Base-by-base conservation (phyloP, 2,113 vertebrate species). In the Centropristis striata region DNA sequence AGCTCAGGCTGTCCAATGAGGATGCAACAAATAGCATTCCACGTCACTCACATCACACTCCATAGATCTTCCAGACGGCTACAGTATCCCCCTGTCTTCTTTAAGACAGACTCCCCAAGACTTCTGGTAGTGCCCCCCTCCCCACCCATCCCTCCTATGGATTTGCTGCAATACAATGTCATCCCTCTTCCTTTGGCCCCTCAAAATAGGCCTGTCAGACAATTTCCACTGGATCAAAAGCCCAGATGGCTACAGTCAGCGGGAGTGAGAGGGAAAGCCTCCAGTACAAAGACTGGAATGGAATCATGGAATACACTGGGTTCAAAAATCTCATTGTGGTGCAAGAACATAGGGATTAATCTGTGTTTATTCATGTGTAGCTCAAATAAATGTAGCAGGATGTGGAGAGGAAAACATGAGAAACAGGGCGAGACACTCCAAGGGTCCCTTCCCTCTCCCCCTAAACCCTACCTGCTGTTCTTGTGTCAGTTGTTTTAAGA, bases 211-310 rank as follows among this genome's bases (percentile, higher is more conserved):
- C 75, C 85, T 75, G 68, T 89, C 90, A 80, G 69, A 83, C 67
- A 64, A 69, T 77, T 87, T 90, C 75, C 73, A 86, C 55, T 23
- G 77, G 75, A 89, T 87, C 80, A 84, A 88, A 89, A 86, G 81
- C 86, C 81, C 87, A 89, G 84, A 92, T 89, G 85, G 85, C 81
- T 80, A 49, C 58, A 86, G 78, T 86, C 85, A 85, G 77, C 84
- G n/a, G 78, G 81, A 78, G 78, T 27, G 74, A 71, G 61, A 77
- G 64, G 47, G 49, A 78, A 86, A 74, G 57, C 68, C 51, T 75
- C 44, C 69, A 70, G 65, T 73, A 75, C 78, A 58, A 87, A 87
- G 72, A 67, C 78, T 58, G 76, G 61, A 87, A 79, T 36, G 44
- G 64, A 81, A 79, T 82, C 41, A 75, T 51, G 47, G 42, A 83